Conservation (phyloP, 1,140 invertebrate genomes). For the Maconellicoccus hirsutus region DNA sequence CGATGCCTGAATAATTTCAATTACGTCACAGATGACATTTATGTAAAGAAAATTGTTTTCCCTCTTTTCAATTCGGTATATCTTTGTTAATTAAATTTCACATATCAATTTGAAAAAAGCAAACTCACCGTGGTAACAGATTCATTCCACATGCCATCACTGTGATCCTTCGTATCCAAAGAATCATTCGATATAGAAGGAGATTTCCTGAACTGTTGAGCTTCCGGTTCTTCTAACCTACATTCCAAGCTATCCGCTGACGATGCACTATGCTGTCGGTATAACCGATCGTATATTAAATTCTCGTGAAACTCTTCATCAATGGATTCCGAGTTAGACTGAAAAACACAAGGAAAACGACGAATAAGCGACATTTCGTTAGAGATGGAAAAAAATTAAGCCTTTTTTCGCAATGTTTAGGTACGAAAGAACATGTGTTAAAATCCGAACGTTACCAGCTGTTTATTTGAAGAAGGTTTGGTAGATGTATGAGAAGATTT, state of each 20-base stretch:
- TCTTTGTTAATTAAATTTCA: no score
- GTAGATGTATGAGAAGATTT: slow-evolving; percentile 23
- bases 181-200: slow-evolving; percentile 71
- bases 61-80: no score
- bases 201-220: slow-evolving; percentile 25
- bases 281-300: slow-evolving; percentile 55
- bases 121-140: slow-evolving; percentile 54
- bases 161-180: slow-evolving; percentile 55
- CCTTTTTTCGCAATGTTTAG: background rate
- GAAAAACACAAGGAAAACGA: slow-evolving; percentile 6
- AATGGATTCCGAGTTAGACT: slow-evolving; percentile 32
- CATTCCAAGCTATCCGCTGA: background rate
- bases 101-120: no score
- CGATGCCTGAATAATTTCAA: no score
- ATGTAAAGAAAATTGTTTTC: no score
- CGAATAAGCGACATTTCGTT: background rate
- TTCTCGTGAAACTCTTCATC: slow-evolving; percentile 60
- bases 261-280: slow-evolving; percentile 34
- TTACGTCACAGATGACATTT: no score
- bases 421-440: background rate
- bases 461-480: slow-evolving; percentile 20
- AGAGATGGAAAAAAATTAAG: background rate
- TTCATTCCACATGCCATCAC: slow-evolving; percentile 75
- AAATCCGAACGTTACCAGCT: background rate
- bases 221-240: background rate